These are phyloP conservation scores for Augochlorella aurata DNA, from an alignment of 2,888 invertebrate genomes.

Conservation along the genomic window DNA sequence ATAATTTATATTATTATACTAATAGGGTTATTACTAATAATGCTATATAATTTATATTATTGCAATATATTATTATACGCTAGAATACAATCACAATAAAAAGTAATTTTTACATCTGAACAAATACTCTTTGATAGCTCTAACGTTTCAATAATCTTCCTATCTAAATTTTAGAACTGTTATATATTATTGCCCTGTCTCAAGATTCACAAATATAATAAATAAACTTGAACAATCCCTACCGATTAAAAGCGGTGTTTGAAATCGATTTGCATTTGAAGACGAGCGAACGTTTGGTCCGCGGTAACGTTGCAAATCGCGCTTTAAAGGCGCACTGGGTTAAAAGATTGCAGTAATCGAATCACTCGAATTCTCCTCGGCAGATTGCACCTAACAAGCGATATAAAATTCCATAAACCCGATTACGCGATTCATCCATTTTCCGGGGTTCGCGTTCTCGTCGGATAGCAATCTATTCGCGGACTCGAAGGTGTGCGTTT, in stretches of 20 bases:
- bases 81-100: no score
- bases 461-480: neutral
- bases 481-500: neutral
- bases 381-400: constrained; percentile 2
- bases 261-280: no score
- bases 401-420: constrained; percentile 8
- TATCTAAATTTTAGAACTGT: neutral
- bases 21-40: no score
- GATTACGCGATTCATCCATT: constrained; percentile 1
- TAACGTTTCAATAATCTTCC: neutral
- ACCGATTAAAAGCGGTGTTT: no score
- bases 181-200: no score
- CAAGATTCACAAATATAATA: no score
- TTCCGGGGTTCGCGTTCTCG: neutral
- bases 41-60: no score
- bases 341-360: neutral
- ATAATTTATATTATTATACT: no score
- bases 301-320: neutral
- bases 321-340: neutral
- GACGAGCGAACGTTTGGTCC: neutral
- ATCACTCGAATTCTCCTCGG: neutral
- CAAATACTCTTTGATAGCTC: no score
- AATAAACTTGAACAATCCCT: no score
- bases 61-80: no score
- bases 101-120: no score